These are phyloP conservation scores for Magallana nippona DNA, from an alignment of 2,888 invertebrate species.

Conservation along the genomic window DNA sequence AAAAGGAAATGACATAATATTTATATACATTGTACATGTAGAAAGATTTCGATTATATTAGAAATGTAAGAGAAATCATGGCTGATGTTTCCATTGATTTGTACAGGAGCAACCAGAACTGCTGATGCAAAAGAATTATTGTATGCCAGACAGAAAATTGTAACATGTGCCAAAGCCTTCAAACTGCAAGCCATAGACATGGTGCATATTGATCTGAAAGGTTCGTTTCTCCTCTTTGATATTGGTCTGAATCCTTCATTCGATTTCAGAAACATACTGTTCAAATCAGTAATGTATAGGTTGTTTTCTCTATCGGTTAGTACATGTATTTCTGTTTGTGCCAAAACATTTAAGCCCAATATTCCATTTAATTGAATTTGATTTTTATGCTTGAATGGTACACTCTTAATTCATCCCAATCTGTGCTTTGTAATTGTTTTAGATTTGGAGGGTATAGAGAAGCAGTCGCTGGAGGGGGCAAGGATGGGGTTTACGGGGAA, in stretches of 20 bases:
- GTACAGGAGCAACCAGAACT: conserved; percentile 82
- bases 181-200: conserved; percentile 85
- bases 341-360: no score
- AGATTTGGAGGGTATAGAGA: conserved; percentile 82
- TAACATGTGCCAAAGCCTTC: conserved; percentile 85
- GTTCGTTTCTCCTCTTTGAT: conserved; percentile 79
- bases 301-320: no score
- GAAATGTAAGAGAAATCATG: no score
- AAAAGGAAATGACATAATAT: no score
- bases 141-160: conserved; percentile 85
- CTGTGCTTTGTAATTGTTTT: conserved; percentile 30
- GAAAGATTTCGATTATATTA: no score
- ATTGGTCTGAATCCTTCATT: background rate
- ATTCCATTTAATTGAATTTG: no score
- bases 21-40: no score
- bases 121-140: conserved; percentile 81
- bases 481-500: conserved; percentile 84
- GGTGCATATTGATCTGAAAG: conserved; percentile 86
- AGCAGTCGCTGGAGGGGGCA: conserved; percentile 83
- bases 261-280: no score
- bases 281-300: no score
- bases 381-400: no score
- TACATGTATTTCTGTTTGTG: no score
- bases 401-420: background rate
- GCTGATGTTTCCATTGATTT: background rate